phyloP scores from a whole-genome alignment of 2,113 vertebrate species.

The Tyto alba region DNA sequence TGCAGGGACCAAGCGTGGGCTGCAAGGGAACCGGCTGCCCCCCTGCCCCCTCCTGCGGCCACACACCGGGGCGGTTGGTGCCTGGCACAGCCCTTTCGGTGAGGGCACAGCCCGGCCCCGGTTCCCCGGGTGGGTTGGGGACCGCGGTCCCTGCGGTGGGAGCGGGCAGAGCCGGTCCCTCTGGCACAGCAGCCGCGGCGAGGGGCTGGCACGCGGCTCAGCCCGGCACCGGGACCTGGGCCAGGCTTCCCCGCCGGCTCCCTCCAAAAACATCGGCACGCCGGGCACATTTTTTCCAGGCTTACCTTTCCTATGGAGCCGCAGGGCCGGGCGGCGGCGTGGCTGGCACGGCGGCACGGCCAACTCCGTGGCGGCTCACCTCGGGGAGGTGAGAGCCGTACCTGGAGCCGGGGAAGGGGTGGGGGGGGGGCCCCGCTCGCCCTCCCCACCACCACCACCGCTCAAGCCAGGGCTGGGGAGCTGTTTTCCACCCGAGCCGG shows the following conservation, averaged over 20 bases:
- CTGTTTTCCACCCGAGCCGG: background rate
- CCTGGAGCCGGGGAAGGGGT: background rate
- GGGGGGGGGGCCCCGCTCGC: background rate
- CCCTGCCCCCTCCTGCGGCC: background rate
- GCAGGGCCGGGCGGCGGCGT: background rate
- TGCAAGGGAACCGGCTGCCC: background rate
- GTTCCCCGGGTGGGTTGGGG: background rate
- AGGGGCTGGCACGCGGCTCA: background rate
- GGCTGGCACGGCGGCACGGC: background rate
- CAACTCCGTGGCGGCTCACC: background rate
- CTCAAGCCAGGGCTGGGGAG: background rate
- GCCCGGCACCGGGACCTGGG: background rate
- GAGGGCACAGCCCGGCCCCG: background rate
- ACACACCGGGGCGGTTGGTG: accelerated
- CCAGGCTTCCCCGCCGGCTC: background rate
- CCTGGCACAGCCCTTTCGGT: background rate
- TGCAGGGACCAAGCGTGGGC: background rate
- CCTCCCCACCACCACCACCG: background rate
- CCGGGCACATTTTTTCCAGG: constrained; percentile 26
- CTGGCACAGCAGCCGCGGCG: background rate
- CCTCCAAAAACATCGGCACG: background rate
- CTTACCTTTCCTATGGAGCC: constrained; percentile 39
- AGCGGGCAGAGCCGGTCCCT: background rate
- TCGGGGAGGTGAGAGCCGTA: background rate
- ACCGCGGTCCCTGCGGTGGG: accelerated